A percentile compares a stretch with the other conserved stretches of the same genome.
Evolutionary conservation across 2,888 invertebrate species (phyloP).

Genomic region (Metopia argyrocephala): DNA sequence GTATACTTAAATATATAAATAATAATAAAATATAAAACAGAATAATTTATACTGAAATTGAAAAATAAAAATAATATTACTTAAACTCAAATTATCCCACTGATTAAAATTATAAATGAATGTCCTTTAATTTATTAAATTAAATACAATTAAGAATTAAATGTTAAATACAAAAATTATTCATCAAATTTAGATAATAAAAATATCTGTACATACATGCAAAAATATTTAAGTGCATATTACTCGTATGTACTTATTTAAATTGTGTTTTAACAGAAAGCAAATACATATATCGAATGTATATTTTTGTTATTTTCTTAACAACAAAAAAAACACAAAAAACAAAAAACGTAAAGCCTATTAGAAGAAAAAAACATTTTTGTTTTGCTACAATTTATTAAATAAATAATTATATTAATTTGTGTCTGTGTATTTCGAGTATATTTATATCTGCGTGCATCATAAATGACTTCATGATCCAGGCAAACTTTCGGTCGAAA

Average conservation of each 20-base stretch:
- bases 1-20: not conserved
- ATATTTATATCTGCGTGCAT: not conserved
- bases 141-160: slow-evolving; percentile 43
- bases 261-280: slow-evolving; percentile 43
- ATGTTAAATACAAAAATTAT: slow-evolving; percentile 35
- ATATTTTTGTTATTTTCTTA: slow-evolving; percentile 52
- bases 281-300: slow-evolving; percentile 28
- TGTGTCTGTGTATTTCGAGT: not conserved
- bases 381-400: slow-evolving; percentile 54
- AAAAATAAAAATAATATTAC: slow-evolving; percentile 14
- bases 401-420: not conserved
- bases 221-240: not conserved
- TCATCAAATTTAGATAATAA: slow-evolving; percentile 25
- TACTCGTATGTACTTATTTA: slow-evolving; percentile 8
- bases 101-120: slow-evolving; percentile 59
- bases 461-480: no score
- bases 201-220: slow-evolving; percentile 17
- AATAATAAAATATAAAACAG: not conserved
- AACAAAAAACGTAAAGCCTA: slow-evolving; percentile 30
- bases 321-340: slow-evolving; percentile 6
- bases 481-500: no score
- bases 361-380: slow-evolving; percentile 40
- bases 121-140: slow-evolving; percentile 48
- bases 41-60: no score
- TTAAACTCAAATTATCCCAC: slow-evolving; percentile 59